These are phyloP conservation scores for Montifringilla adamsi DNA, from an alignment of 2,113 vertebrate genomes.

Conservation along the genomic window DNA sequence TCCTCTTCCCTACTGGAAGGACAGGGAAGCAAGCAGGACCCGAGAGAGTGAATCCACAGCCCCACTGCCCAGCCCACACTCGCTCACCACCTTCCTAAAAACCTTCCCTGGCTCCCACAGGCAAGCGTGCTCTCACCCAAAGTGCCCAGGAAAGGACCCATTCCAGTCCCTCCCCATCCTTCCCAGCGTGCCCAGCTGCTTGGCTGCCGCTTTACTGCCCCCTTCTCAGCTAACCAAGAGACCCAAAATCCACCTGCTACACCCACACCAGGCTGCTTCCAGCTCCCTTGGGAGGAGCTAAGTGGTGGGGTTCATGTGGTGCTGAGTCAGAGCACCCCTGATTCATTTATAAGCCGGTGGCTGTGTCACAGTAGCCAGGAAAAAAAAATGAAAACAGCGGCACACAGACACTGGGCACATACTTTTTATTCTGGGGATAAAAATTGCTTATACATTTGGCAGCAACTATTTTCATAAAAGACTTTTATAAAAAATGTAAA, in stretches of 20 bases:
- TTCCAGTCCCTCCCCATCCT: not conserved
- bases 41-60: not conserved
- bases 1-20: not conserved
- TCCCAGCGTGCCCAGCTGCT: not conserved
- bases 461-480: slow-evolving; percentile 69
- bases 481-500: slow-evolving; percentile 71
- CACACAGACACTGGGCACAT: not conserved
- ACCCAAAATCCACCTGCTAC: not conserved
- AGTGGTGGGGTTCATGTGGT: accelerated
- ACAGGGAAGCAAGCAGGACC: not conserved
- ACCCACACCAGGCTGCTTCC: not conserved
- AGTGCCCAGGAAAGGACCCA: not conserved
- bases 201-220: not conserved
- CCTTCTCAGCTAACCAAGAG: not conserved
- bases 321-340: not conserved
- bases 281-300: not conserved
- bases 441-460: slow-evolving; percentile 65
- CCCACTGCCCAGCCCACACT: not conserved
- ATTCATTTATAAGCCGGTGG: accelerated
- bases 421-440: slow-evolving; percentile 66
- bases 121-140: not conserved
- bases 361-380: accelerated
- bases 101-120: not conserved
- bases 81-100: not conserved
- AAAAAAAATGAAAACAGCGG: not conserved